Percentiles rank a stretch among this genome's conserved stretches.
Conservation (phyloP, 2,113 vertebrate genomes). For the Zosterops hypoxanthus region DNA sequence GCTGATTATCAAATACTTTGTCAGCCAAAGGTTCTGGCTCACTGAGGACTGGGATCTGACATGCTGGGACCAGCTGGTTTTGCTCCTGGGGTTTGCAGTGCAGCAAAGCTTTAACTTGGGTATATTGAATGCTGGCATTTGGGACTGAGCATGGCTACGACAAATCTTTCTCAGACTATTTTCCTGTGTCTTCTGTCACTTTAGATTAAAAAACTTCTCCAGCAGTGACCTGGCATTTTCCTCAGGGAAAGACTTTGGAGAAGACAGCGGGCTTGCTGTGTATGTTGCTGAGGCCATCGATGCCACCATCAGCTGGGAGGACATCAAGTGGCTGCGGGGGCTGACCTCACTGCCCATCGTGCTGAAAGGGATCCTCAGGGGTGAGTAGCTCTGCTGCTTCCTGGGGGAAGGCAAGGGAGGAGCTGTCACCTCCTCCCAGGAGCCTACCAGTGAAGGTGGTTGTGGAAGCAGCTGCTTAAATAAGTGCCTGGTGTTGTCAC, state of each 20-base stretch:
- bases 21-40: not conserved
- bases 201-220: conserved; percentile 91
- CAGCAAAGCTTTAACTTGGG: not conserved
- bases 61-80: not conserved
- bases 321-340: conserved; percentile 87
- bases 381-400: conserved; percentile 38
- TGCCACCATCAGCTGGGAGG: conserved; percentile 85
- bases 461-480: not conserved
- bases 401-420: accelerated
- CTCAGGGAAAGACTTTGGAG: conserved; percentile 81
- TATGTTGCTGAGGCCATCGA: conserved; percentile 90
- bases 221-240: conserved; percentile 85
- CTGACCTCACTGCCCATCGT: conserved; percentile 88
- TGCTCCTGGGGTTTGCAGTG: not conserved
- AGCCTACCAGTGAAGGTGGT: not conserved
- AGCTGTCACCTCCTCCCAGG: not conserved
- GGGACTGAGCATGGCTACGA: accelerated
- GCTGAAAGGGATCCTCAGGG: conserved; percentile 88
- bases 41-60: not conserved
- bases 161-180: not conserved
- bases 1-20: not conserved
- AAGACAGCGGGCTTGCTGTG: conserved; percentile 87
- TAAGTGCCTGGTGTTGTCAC: not conserved
- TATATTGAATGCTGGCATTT: not conserved
- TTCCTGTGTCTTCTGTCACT: not conserved